Base-by-base conservation (phyloP, 2,888 invertebrate species). In the Dione juno region DNA sequence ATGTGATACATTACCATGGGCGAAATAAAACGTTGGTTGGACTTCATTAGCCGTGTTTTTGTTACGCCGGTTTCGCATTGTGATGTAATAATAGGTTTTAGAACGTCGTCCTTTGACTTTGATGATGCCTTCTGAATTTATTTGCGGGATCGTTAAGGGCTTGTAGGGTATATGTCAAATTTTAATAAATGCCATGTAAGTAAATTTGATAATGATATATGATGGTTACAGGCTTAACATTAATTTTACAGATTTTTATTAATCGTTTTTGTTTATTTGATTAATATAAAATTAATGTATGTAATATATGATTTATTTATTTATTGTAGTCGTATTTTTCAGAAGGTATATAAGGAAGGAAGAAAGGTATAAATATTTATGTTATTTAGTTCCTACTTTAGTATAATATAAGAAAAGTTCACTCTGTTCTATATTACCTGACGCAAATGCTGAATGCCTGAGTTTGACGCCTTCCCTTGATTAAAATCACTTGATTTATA, bases 41-140 rank as follows among this genome's bases (percentile, higher is more conserved):
- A 90, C 91, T 92, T 91, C 90, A 92, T 92, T 91, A 91, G 90
- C 78, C 70, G 78, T 79, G 87, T 87, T 88, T 89, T 88, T 89
- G 83, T 86, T 74, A 77, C 19, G 77, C 79, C 82, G 81, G 80
- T 77, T 76, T 79, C 74, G 79, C 81, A 83, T 88, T 88, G 88
- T 87, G 77, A 76, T 71, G 45, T 84, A 85, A 88, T 89, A 85
- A 87, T 88, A 78, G 84, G 81, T 77, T 80, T 76, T 79, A 76
- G 75, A 70, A 75, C 79, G 80, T 79, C 79, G 78, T 76, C 77
- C 78, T 80, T 80, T 76, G 77, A 78, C 79, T 82, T 79, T 84
- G 85, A 88, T 88, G 83, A 81, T 82, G 79, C 87, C 88, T 90
- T 89, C 89, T 83, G 89, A 83, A 84, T 82, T 80, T 80, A 80